Evolutionary conservation across 2,888 invertebrate species (phyloP).

Genomic region (Norana najaformis): DNA sequence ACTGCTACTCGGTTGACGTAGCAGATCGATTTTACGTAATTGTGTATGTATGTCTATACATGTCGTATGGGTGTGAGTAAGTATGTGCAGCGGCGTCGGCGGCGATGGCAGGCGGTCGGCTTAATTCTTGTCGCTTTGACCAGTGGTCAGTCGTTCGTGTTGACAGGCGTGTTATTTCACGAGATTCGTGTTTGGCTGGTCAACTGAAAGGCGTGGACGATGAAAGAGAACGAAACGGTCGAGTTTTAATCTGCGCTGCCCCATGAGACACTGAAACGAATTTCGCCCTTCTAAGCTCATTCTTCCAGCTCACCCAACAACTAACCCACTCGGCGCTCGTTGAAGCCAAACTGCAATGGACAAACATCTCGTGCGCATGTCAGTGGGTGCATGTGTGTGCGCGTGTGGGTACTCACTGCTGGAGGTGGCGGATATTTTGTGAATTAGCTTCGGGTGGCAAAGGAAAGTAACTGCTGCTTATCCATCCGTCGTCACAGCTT

Average conservation of each 20-base stretch:
- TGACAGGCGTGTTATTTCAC: neutral
- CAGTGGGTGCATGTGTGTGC: neutral
- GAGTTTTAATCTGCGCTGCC: neutral
- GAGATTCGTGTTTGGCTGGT: slow-evolving; percentile 1
- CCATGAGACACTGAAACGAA: neutral
- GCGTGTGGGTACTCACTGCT: neutral
- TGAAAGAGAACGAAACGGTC: neutral
- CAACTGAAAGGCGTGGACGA: neutral
- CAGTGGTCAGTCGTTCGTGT: neutral
- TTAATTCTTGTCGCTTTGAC: neutral
- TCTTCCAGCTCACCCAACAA: neutral
- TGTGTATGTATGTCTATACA: neutral
- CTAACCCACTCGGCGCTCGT: neutral
- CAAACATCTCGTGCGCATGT: neutral
- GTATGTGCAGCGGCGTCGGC: neutral
- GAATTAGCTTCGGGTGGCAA: neutral
- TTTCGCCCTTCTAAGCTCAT: neutral
- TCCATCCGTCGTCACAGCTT: neutral
- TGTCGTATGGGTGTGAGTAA: neutral
- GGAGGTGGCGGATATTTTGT: neutral
- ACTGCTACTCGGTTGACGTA: neutral
- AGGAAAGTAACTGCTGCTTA: neutral
- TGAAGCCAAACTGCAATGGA: neutral
- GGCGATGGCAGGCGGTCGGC: neutral
- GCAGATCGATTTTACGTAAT: neutral